Percentiles rank a stretch among this genome's conserved stretches.
Conservation (phyloP, 2,113 vertebrate species). For the Chinchilla lanigera region DNA sequence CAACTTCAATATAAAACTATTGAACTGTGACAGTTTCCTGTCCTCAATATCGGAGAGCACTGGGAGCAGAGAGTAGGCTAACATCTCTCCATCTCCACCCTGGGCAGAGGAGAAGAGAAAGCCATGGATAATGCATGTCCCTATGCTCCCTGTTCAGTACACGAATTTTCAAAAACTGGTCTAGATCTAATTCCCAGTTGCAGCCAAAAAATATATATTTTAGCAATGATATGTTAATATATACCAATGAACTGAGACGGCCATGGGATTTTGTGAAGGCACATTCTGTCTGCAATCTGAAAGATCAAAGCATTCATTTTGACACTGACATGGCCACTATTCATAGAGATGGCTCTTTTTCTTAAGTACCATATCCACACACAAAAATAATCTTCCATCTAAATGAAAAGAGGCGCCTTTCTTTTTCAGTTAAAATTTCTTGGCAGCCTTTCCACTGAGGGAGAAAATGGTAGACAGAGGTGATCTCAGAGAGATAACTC, state of each 20-base stretch:
- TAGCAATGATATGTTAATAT: background rate
- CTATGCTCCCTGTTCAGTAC: background rate
- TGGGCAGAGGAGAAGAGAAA: background rate
- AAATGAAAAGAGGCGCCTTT: background rate
- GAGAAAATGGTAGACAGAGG: background rate
- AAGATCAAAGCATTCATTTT: conserved; percentile 22
- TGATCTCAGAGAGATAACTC: background rate
- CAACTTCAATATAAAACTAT: background rate
- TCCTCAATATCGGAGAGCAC: background rate
- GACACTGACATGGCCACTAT: background rate
- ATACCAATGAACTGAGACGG: background rate
- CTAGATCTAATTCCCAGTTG: conserved; percentile 5
- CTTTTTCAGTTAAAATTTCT: background rate
- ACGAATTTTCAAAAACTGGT: background rate
- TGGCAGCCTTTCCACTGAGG: background rate
- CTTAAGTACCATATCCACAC: background rate
- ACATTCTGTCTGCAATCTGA: background rate
- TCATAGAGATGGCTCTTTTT: background rate
- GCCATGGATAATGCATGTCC: background rate
- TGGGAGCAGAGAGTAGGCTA: background rate
- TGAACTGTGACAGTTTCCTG: background rate
- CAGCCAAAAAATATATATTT: background rate
- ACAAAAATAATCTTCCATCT: conserved; percentile 28
- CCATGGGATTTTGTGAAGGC: background rate
- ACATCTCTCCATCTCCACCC: background rate